Base-by-base conservation (phyloP, 2,888 invertebrate genomes). In the Stenichneumon culpator region DNA sequence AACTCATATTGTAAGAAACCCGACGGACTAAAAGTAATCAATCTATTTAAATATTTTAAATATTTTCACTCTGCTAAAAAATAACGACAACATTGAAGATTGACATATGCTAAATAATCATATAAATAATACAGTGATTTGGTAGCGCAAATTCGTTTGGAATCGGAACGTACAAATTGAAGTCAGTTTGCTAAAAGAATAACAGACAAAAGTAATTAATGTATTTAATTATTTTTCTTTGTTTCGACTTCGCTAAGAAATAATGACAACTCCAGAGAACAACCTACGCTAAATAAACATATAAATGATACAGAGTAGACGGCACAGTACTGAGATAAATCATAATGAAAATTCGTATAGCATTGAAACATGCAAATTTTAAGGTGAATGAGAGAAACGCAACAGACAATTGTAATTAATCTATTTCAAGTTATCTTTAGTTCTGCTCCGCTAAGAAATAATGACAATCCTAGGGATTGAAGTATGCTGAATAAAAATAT, bases 1-100 rank as follows among this genome's bases (percentile, higher is more conserved):
- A 73, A 52, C 25, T 75, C 14, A 25, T 57, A 47, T 67, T 74
- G 9, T 9, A 6, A 16, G 28, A 28, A 7, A 60, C 3, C 1
- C 14, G 25, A 11, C 28, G 2, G 11, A 14, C 14, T n/a, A 19
- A 57, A 19, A 70, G 19, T 39, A 28, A 36, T 36, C 11, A 28
- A 60, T 60, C 14, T 79, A 39, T 44, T 52, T 22, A 73, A 16
- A 72, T 44, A 22, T 1, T 52, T 69, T 19, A 7, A 81, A 75
- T 60, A 67, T 81, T 86, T 93, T 50, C 28, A 16, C 22, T 19
- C 68, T 72, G 65, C 70, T 60, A 69, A 86, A 57, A 79, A 86
- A 84, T 84, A 87, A 87, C 79, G 86, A 87, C 86, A 86, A 54
- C 83, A 57, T 82, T 65, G 72, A 68, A 28, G 28, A 28, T 28